Evolutionary conservation across 2,113 vertebrate genomes (phyloP).

Genomic region (Narcine bancroftii): DNA sequence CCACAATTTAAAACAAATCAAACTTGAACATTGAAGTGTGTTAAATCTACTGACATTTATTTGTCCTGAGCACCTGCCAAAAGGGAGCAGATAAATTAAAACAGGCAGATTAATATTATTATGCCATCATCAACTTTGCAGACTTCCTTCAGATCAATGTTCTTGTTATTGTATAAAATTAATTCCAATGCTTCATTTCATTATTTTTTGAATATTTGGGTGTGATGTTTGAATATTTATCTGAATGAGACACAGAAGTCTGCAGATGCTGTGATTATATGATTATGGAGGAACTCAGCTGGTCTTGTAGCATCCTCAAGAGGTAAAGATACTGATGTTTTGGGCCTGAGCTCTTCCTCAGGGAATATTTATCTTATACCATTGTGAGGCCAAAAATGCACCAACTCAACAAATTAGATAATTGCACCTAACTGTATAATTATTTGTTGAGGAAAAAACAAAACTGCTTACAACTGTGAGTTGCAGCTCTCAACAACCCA

Average conservation of each 20-base stretch:
- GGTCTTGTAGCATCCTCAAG: too few relatives aligned
- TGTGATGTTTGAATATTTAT: neutral
- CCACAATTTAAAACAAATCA: too few relatives aligned
- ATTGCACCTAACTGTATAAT: neutral
- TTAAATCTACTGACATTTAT: neutral
- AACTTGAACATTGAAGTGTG: too few relatives aligned
- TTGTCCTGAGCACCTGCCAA: neutral
- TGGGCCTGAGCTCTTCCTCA: too few relatives aligned
- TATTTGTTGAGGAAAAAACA: neutral
- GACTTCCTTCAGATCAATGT: slow-evolving; percentile 5
- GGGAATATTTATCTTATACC: neutral
- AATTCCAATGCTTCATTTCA: neutral
- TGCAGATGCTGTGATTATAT: too few relatives aligned
- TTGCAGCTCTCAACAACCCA: neutral
- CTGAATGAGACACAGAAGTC: too few relatives aligned
- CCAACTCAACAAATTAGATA: neutral
- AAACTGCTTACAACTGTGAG: neutral
- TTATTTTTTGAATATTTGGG: neutral
- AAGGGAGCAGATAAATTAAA: neutral
- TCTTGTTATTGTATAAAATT: neutral
- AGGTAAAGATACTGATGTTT: too few relatives aligned
- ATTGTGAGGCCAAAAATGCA: neutral
- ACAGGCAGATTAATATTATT: neutral
- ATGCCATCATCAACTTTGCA: neutral
- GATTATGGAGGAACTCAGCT: too few relatives aligned